These are phyloP conservation scores for Acanthosepion esculentum DNA, from an alignment of 2,888 invertebrate species.

Conservation along the genomic window DNA sequence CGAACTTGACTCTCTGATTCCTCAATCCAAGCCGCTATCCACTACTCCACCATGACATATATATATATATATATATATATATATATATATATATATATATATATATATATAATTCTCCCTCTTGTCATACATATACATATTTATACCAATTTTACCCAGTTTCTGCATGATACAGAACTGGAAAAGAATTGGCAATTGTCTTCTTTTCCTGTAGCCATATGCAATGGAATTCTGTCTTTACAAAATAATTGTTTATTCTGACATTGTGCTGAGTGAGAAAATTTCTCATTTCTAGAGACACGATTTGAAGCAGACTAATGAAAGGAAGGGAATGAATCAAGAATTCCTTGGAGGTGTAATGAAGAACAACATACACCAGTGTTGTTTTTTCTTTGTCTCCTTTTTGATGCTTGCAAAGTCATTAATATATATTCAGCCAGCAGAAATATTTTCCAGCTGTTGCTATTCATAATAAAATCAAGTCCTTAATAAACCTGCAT, in stretches of 20 bases:
- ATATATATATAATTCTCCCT: neutral
- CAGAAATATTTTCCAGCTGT: neutral
- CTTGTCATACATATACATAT: neutral
- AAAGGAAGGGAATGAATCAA: neutral
- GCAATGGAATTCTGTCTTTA: neutral
- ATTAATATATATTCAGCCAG: neutral
- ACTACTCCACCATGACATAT: too few species aligned
- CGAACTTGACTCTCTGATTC: too few species aligned
- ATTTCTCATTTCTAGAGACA: neutral
- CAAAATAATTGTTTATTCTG: neutral
- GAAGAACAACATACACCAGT: neutral
- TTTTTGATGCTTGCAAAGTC: neutral
- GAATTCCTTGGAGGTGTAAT: neutral
- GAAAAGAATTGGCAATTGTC: conserved; percentile 2
- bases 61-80: too few species aligned
- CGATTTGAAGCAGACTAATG: neutral
- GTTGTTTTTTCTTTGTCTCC: neutral
- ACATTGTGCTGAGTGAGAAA: neutral
- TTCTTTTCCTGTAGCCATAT: neutral
- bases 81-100: too few species aligned
- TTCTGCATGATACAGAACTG: neutral
- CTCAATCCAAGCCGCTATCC: too few species aligned
- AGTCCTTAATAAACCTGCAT: neutral
- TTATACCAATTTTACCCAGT: neutral
- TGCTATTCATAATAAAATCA: neutral